Evolutionary conservation across 2,113 vertebrate genomes (phyloP), one percentile per base, ranked within the genome.

Genomic region (Chaenogobius annularis): DNA sequence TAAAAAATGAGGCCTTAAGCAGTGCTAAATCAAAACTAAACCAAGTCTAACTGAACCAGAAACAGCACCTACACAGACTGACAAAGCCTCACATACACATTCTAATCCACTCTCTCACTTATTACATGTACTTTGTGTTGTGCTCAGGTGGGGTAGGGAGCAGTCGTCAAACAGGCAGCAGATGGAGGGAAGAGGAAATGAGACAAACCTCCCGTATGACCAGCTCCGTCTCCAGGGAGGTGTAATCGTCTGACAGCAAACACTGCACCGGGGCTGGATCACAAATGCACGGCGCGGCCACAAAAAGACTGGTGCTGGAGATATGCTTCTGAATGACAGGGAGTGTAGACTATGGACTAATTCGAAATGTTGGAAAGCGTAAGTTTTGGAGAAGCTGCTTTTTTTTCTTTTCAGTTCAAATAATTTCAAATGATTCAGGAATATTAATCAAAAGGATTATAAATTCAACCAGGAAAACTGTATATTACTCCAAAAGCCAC

Each of bases 171-270:
- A 59, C 56, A 12, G 12, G 37, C 5, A 62, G 37, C 63, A 74
- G 70, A 67, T 67, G 72, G 72, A 44, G 35, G 22, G 19, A 15
- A n/a, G 15, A 52, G 10, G 14, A 67, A 31, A 47, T 8, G 9
- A 17, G 54, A 48, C 50, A 54, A 71, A n/a, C 66, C 64, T 19
- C n/a, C 54, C 72, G 68, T 22, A 26, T 37, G 54, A 37, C 3
- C 26, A 11, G 54, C 26, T 20, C 56, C 62, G 23, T 75, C 54
- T 43, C 52, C 1, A 15, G 63, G 50, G 74, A 79, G 26, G 7
- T 48, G 7, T 40, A 37, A 72, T 61, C 17, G 31, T 69, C 7
- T 58, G 23, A 86, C 78, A 72, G 56, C 1, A 78, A 56, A 61
- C 20, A 58, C 31, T 62, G 66, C 35, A 66, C 19, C 11, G 40